phyloP scores from a whole-genome alignment of 2,113 vertebrate genomes.

The Coptodon rendalli region DNA sequence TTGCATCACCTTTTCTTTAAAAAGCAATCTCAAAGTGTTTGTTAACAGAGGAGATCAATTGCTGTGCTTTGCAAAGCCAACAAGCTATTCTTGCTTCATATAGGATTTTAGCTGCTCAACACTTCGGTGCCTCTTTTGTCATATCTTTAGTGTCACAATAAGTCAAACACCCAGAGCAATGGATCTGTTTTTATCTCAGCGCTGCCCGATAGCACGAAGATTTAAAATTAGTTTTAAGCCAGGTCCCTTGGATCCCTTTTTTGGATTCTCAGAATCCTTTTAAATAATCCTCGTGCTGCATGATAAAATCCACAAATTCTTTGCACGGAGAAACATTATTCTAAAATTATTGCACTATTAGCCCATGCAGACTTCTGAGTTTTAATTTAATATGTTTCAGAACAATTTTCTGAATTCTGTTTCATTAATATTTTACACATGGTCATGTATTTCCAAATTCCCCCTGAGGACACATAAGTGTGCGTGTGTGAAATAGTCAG shows the following conservation, averaged over 20 bases:
- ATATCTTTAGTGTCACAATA: background rate
- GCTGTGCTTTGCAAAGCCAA: background rate
- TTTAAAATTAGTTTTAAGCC: background rate
- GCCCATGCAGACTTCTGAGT: background rate
- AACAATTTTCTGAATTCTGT: background rate
- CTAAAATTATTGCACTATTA: background rate
- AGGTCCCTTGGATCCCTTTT: background rate
- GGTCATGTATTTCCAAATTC: background rate
- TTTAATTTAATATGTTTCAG: background rate
- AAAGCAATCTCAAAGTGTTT: background rate
- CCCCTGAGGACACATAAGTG: background rate
- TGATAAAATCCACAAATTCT: background rate
- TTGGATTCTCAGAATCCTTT: background rate
- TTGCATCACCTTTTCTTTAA: background rate
- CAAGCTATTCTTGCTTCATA: background rate
- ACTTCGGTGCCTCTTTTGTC: background rate
- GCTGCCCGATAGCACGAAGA: rapidly evolving
- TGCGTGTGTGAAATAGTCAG: background rate
- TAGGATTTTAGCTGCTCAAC: background rate
- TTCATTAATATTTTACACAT: background rate
- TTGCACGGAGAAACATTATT: background rate
- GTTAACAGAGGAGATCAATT: background rate
- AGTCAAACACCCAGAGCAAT: background rate
- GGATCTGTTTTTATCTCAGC: background rate
- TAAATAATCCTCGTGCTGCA: background rate